A percentile compares a stretch with the other conserved stretches of the same genome.
Conservation (phyloP, 2,113 vertebrate genomes). For the Saguinus midas region DNA sequence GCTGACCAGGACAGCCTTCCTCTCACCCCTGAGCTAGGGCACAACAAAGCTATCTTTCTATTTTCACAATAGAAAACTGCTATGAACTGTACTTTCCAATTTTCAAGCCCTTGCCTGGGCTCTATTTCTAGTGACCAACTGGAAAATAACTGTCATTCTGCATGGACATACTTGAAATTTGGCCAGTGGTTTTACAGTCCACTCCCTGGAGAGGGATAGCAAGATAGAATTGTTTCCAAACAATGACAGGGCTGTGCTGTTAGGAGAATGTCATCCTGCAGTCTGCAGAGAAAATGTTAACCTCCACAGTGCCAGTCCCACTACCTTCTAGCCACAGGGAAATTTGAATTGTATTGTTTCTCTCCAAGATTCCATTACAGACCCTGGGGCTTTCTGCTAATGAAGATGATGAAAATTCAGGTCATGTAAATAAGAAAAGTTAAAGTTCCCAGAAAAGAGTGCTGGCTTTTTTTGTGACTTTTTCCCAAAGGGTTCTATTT, state of each 20-base stretch:
- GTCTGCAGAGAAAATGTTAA: constrained; percentile 25
- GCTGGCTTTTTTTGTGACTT: background rate
- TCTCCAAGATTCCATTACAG: background rate
- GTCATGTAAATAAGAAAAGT: background rate
- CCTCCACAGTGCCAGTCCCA: background rate
- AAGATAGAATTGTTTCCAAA: constrained; percentile 21
- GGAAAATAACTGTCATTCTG: constrained; percentile 53
- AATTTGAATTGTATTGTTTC: constrained; percentile 42
- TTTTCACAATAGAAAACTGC: constrained; percentile 51
- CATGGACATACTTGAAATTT: constrained; percentile 57
- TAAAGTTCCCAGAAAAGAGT: background rate
- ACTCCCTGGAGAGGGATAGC: constrained; percentile 16
- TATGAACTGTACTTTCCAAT: constrained; percentile 43
- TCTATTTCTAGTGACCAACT: constrained; percentile 55
- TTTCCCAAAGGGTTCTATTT: background rate
- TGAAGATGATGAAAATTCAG: background rate
- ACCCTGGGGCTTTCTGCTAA: background rate
- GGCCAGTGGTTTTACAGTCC: constrained; percentile 42
- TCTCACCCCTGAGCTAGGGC: background rate
- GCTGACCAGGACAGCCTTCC: background rate
- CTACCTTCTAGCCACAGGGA: constrained; percentile 29
- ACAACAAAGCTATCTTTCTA: background rate
- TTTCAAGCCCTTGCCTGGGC: constrained; percentile 3
- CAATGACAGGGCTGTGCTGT: background rate
- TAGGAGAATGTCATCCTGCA: background rate